These are phyloP conservation scores for Cassiopea andromeda DNA, from an alignment of 30 jellyfish, hydroid and myxozoan genomes.

Conservation along the genomic window DNA sequence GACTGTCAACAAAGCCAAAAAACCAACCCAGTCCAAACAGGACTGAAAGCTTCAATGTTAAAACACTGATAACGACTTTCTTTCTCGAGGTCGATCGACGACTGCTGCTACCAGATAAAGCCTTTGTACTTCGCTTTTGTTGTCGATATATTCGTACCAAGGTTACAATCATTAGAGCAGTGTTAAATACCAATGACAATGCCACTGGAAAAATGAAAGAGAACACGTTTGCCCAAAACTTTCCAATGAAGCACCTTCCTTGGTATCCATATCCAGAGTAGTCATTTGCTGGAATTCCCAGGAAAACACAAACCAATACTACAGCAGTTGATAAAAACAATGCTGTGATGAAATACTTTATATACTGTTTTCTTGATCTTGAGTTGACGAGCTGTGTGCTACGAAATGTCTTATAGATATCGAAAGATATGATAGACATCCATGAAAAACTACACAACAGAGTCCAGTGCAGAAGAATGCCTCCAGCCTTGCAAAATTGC, in stretches of 20 bases:
- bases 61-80: conserved; percentile 19
- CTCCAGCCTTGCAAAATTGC: conserved; percentile 28
- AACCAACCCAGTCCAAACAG: conserved; percentile 64
- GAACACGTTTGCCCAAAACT: conserved; percentile 53
- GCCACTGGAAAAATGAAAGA: conserved; percentile 43
- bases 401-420: conserved; percentile 52
- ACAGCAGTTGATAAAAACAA: not conserved
- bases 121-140: conserved; percentile 14
- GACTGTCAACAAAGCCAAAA: conserved; percentile 36
- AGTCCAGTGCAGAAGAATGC: conserved; percentile 67
- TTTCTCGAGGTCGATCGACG: conserved; percentile 11
- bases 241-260: conserved; percentile 48
- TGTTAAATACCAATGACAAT: conserved; percentile 12
- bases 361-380: conserved; percentile 10
- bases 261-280: conserved; percentile 47
- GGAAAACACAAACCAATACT: conserved; percentile 35
- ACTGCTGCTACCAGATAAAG: conserved; percentile 20
- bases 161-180: conserved; percentile 18
- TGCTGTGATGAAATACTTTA: not conserved
- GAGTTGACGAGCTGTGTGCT: not conserved
- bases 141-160: conserved; percentile 13
- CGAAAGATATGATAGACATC: conserved; percentile 55
- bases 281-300: conserved; percentile 35
- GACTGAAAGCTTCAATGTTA: conserved; percentile 44
- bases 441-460: conserved; percentile 36